Base-by-base conservation (phyloP, 2,113 vertebrate genomes). In the Phrynosoma platyrhinos region DNA sequence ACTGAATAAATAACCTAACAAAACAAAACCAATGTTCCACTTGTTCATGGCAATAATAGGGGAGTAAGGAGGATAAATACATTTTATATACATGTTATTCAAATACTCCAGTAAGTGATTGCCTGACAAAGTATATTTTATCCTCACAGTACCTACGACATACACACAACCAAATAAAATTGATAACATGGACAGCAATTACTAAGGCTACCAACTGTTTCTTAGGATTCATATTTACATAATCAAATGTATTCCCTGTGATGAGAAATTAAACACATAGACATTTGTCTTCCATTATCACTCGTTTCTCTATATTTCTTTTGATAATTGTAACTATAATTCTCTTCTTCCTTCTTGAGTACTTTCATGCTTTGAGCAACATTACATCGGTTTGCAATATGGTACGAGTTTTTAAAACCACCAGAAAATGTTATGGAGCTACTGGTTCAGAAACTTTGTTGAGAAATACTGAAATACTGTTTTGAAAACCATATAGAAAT, bases 1-100 rank as follows among this genome's bases (percentile, higher is more conserved):
- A 98, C 98, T 64, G 98, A 97, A 88, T 97, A 97, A 92, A 98
- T 99, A 14, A 98, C 98, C 98, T 99, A 76, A 2, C 79, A 84
- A 52, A 95, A 20, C 36, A 58, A 92, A 93, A 16, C 12, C 2
- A 8, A 78, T 27, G 9, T 62, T 27, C 20, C 1, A 0, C 8
- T 95, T 94, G 92, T 4, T 21, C 80, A 58, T 47, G 36, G 69
- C 14, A 80, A 47, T 42, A 42, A 36, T 23, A 13, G 5, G 30
- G 52, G 32, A 53, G 36, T 5, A 14, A 16, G 36, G 13, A 5
- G n/a, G 78, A 55, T 32, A 71, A 91, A 79, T 0, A 0, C 53
- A 12, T 91, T 83, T 89, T 68, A 42, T 14, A 90, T 82, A 16
- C 32, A 88, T 87, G 91, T 89, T 58, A 52, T 27, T 87, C 40